Evolutionary conservation across 2,113 vertebrate species (phyloP).

Genomic region (Rhineura floridana): DNA sequence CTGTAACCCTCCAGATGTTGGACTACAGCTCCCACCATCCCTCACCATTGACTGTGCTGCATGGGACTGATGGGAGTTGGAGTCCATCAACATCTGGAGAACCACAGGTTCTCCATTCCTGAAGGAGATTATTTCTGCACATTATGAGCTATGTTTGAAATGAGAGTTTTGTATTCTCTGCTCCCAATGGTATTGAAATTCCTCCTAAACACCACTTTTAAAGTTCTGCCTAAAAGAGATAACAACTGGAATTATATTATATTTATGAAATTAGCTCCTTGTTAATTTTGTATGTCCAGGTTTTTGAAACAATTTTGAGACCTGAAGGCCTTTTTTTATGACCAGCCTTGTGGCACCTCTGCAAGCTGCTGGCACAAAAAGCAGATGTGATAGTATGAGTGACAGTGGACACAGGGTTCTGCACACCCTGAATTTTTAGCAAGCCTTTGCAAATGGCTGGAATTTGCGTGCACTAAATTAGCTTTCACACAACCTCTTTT

Average conservation of each 20-base stretch:
- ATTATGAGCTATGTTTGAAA: background rate
- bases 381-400: background rate
- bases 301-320: background rate
- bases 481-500: background rate
- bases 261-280: background rate
- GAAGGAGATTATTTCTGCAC: background rate
- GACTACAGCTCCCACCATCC: background rate
- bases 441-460: background rate
- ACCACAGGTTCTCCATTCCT: background rate
- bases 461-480: background rate
- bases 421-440: background rate
- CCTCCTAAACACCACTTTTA: constrained; percentile 8
- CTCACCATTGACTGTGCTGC: background rate
- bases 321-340: background rate
- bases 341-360: background rate
- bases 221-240: background rate
- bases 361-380: background rate
- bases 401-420: background rate
- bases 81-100: background rate
- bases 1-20: background rate
- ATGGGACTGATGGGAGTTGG: background rate
- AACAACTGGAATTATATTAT: background rate
- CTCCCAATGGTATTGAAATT: constrained; percentile 21
- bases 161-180: constrained; percentile 1
- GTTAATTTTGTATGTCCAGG: background rate